phyloP scores from a whole-genome alignment of 2,888 invertebrate species.

The Amiota minor region DNA sequence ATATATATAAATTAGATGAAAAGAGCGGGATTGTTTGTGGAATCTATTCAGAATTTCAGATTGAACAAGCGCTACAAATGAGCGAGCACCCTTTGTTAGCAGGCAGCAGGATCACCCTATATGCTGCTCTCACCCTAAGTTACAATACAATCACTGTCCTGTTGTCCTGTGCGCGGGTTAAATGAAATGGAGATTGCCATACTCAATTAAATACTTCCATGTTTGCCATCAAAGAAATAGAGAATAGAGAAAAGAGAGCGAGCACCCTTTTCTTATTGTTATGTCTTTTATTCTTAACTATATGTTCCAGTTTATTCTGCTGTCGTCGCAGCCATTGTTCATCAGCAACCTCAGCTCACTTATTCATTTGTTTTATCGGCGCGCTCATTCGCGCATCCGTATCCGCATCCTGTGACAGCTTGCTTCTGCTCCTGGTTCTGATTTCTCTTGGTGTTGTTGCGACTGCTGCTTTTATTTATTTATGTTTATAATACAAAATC shows the following conservation, averaged over 20 bases:
- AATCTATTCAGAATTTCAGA: constrained; percentile 6
- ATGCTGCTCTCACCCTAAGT: constrained; percentile 50
- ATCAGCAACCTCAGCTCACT: constrained; percentile 50
- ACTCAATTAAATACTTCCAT: constrained; percentile 57
- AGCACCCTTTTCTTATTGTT: constrained; percentile 54
- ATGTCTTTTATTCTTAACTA: constrained; percentile 6
- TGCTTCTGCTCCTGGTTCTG: constrained; percentile 51
- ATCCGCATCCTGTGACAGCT: constrained; percentile 47
- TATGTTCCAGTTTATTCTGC: constrained; percentile 39
- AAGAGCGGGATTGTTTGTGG: constrained; percentile 21
- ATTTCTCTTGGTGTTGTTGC: constrained; percentile 36
- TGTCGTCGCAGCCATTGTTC: constrained; percentile 70
- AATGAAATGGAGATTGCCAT: constrained; percentile 71
- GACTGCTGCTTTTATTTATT: constrained; percentile 71
- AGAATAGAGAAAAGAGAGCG: no score
- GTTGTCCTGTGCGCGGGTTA: constrained; percentile 56
- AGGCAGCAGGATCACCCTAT: constrained; percentile 28
- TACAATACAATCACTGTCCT: constrained; percentile 13
- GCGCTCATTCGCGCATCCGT: constrained; percentile 2
- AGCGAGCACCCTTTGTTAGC: constrained; percentile 27
- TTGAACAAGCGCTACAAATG: constrained; percentile 24
- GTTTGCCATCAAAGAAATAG: no score
- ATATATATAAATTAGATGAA: neutral
- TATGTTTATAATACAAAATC: constrained; percentile 74
- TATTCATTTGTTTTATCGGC: constrained; percentile 51